phyloP scores from a whole-genome alignment of 2,888 invertebrate genomes.

The Hymenopus coronatus region DNA sequence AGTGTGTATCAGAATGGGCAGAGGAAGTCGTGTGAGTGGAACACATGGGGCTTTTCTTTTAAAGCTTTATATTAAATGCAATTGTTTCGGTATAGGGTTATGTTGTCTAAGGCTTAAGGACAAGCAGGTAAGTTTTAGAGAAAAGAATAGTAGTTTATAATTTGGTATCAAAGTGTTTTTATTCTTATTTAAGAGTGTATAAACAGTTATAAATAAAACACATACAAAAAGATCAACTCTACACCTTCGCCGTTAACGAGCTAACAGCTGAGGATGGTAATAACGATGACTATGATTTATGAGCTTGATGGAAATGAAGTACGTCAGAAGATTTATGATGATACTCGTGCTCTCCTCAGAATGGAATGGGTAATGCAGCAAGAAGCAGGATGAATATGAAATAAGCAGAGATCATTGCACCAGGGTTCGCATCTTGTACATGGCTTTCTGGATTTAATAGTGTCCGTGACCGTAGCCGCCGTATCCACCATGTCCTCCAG shows the following conservation, averaged over 20 bases:
- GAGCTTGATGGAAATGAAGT: background rate
- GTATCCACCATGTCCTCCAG: too few relatives aligned
- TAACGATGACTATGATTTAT: background rate
- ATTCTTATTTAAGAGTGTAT: background rate
- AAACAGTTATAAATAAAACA: background rate
- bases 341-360: background rate
- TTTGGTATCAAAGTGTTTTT: background rate
- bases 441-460: background rate
- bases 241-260: background rate
- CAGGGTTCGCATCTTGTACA: background rate
- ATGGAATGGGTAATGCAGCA: background rate
- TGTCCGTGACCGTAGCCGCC: background rate
- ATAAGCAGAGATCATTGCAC: background rate
- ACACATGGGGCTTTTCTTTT: too few relatives aligned
- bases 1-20: too few relatives aligned
- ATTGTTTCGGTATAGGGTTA: too few relatives aligned
- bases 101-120: too few relatives aligned
- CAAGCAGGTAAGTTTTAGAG: background rate
- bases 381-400: background rate
- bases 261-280: background rate
- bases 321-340: background rate
- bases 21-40: too few relatives aligned
- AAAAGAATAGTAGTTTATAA: background rate
- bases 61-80: too few relatives aligned
- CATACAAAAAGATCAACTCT: background rate